phyloP scores from a whole-genome alignment of 2,113 vertebrate species.

The Perca flavescens region DNA sequence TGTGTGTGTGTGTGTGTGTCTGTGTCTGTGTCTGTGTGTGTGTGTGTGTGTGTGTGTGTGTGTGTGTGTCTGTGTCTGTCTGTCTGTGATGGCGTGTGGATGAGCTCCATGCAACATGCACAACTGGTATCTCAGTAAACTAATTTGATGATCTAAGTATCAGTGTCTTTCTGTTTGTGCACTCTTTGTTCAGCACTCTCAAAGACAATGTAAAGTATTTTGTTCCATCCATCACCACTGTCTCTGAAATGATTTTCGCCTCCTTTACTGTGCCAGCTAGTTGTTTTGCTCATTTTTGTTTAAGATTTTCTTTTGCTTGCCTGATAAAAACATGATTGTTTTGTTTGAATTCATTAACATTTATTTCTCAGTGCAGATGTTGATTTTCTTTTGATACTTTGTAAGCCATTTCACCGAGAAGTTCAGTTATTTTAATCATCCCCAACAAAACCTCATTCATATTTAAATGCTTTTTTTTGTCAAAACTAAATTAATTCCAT shows the following conservation, averaged over 20 bases:
- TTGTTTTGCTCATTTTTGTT: constrained; percentile 43
- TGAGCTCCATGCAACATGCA: not conserved
- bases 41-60: not conserved
- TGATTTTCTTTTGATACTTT: constrained; percentile 7
- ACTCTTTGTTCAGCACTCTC: constrained; percentile 32
- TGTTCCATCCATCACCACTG: constrained; percentile 14
- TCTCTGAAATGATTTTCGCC: not conserved
- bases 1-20: too few relatives aligned
- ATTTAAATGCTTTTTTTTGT: not conserved
- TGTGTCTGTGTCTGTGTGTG: not conserved
- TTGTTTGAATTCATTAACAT: constrained; percentile 33
- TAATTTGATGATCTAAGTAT: constrained; percentile 52
- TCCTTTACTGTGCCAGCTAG: constrained; percentile 7
- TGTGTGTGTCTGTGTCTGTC: not conserved
- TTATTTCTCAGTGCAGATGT: constrained; percentile 12
- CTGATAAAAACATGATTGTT: constrained; percentile 20
- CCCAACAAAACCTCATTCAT: not conserved
- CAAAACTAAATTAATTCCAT: too few relatives aligned
- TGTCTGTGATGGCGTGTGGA: not conserved
- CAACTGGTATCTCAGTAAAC: constrained; percentile 35
- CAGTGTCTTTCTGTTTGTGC: constrained; percentile 33
- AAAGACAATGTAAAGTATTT: constrained; percentile 41
- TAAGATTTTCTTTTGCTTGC: not conserved
- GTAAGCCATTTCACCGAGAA: not conserved
- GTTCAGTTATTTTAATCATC: not conserved